Base-by-base conservation (phyloP, 2,888 invertebrate species). In the Cyaniris semiargus region DNA sequence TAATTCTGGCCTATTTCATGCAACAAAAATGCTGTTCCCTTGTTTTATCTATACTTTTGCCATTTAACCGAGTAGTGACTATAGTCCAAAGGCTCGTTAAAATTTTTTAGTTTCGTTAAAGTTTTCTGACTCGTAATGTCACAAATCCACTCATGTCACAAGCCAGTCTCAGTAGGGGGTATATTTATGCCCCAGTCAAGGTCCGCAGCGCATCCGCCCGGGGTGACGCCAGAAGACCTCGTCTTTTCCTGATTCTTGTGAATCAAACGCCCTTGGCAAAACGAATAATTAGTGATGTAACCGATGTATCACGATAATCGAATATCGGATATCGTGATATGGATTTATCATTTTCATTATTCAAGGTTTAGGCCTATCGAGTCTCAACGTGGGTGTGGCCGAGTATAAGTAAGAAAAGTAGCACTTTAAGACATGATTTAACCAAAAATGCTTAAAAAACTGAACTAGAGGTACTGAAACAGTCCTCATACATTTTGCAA, bases 181-280 rank as follows among this genome's bases (percentile, higher is more conserved):
- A 71, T 71, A 38, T 71, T 70, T 38, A 38, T 38, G 18, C 8
- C 7, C 21, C 76, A 77, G 60, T 75, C 82, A 82, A 84, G 83
- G 83, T 82, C 80, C 75, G 76, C 81, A 83, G 82, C 84, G 83
- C 86, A 88, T 89, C 92, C 90, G 90, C 86, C 82, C 84, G 83
- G 85, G 86, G 87, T 88, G 89, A 90, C 90, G 86, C 84, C 83
- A 90, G 86, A 84, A 90, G 90, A 86, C 89, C 88, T 88, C 88
- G 86, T 88, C 85, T 89, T 91, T 93, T 92, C 91, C 91, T 91
- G 89, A 87, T 91, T 90, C 87, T 88, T 87, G 86, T 87, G 85
- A 88, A 89, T 85, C n/a, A 56, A 60, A 85, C 83, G 89, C 87
- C 92, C 90, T 91, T 91, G 90, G 86, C 84, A 83, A 83, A 80